Evolutionary conservation across 2,888 invertebrate species (phyloP), one percentile per base, ranked within the genome.

Genomic region (Antitype chi): DNA sequence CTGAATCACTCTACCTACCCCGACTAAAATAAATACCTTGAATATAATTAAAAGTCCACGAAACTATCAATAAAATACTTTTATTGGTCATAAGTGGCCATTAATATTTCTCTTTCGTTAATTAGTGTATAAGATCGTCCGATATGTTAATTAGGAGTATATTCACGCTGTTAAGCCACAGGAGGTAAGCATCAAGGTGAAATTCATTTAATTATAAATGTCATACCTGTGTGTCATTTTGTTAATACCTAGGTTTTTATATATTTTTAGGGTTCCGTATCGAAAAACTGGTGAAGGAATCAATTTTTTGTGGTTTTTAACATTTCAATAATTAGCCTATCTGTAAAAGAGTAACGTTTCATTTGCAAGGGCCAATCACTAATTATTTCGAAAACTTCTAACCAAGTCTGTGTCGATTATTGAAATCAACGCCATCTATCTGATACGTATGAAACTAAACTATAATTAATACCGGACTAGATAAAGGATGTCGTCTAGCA

Each of bases 131-230:
- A 63, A 72, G 74, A 84, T 86, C 53, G 52, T 68, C 25, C 32
- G 53, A 74, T 80, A 78, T 87, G 80, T 68, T 86, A 76, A 78
- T 81, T 76, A 75, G 52, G 43, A 38, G 63, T 70, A 86, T 76
- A 76, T 87, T 88, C 76, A 87, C 86, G 85, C 86, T 80, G 72
- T 72, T 17, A 66, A 60, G 25, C 87, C 23, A 52, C 85, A 32
- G 87, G 86, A 82, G 85, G 89, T 80, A 13, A 66, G 63, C 66
- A 78, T 63, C 85, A 87, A 87, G 89, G 86, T 84, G 64, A 87
- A 86, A 79, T 79, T 70, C 23, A 62, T 79, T 87, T 71, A 67
- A 63, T 67, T 57, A 38, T 55, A n/a, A n/a, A 82, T 52, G 55
- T 57, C 63, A 68, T 70, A 43, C 5, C 11, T 49, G 47, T 70